Evolutionary conservation across 2,113 vertebrate species (phyloP).

Genomic region (Piliocolobus tephrosceles): DNA sequence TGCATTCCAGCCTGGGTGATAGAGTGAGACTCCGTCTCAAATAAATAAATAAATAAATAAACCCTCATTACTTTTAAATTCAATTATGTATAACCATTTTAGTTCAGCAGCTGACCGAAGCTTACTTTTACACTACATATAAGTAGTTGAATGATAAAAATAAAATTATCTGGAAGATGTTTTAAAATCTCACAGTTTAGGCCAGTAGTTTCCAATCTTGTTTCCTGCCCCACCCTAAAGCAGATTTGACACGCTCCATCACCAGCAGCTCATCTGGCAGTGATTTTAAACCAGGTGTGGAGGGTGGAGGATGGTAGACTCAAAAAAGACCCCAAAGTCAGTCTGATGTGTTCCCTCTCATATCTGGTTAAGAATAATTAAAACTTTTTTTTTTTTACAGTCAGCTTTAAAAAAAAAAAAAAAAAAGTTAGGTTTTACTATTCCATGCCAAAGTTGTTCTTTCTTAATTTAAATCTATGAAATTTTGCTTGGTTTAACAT

Average conservation of each 20-base stretch:
- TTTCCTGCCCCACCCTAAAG: not conserved
- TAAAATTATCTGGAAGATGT: not conserved
- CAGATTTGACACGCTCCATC: not conserved
- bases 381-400: not conserved
- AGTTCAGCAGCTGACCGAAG: not conserved
- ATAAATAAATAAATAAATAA: not conserved
- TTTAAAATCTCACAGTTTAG: not conserved
- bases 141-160: not conserved
- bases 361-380: not conserved
- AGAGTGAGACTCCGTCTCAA: too few species aligned
- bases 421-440: not conserved
- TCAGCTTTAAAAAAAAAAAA: not conserved
- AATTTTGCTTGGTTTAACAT: not conserved
- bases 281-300: not conserved
- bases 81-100: not conserved
- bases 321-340: not conserved
- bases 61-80: not conserved
- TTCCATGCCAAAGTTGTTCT: not conserved
- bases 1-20: too few species aligned
- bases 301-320: not conserved
- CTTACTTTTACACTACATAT: not conserved
- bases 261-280: not conserved
- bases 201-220: not conserved
- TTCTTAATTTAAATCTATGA: conserved; percentile 22
- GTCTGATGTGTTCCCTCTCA: not conserved